Evolutionary conservation across 2,888 invertebrate genomes (phyloP), one percentile per base, ranked within the genome.

Genomic region (Venustoraphidia nigricollis): DNA sequence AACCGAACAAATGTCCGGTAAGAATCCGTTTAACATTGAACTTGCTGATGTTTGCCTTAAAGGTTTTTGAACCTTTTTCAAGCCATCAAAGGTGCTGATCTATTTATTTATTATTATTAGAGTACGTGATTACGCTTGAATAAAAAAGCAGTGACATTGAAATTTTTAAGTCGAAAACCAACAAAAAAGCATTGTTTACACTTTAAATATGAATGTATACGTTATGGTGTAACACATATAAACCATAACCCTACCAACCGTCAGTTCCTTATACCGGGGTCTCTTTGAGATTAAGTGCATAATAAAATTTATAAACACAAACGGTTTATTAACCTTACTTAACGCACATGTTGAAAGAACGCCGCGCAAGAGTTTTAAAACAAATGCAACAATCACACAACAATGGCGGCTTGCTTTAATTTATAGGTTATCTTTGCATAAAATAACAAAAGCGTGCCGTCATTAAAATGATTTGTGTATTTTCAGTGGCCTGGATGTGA

Each of bases 1-100:
- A 97, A 63, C 97, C 97, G 0, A 95, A 97, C 66, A 85, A 90
- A 66, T 98, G 97, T 68, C 87, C 89, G 67, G 96, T 97, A 72
- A 85, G 89, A 81, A 52, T 6, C 27, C 27, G 27, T 27, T 27
- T 27, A 27, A 27, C 27, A 27, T 27, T 27, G 27, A 27, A 27
- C 27, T 27, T 27, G 27, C 6, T 6, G 5, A 27, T 27, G 27
- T 27, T 27, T 27, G 27, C 27, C 27, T 27, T 3, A 27, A 27
- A 27, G 27, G 27, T 27, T 27, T 34, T 44, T 49, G 11, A 48
- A 35, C 38, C 9, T 39, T 10, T 44, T 50, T 34, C 11, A n/a
- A 38, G 34, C 39, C 37, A 11, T 38, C 39, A 40, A 35, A 37
- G 17, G 10, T 39, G 9, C 39, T 36, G 40, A 13, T 11, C 40